Base-by-base conservation (phyloP, 1,140 invertebrate genomes). In the Chymomyza costata region DNA sequence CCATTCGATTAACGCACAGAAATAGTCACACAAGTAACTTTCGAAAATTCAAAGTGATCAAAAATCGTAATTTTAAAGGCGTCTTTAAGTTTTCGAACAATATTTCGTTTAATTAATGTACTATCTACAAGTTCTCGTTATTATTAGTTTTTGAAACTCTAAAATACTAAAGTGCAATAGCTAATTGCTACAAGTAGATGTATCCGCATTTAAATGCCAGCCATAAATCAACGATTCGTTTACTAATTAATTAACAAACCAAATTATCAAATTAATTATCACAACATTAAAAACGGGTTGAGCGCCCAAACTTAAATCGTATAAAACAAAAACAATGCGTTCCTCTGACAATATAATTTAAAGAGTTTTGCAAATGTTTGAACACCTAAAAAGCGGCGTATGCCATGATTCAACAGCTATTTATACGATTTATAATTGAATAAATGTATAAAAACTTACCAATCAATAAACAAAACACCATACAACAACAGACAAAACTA, bases 251-350 rank as follows among this genome's bases (percentile, higher is more conserved):
- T 76, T 71, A 63, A 28, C 57, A 45, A 62, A 37, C 13, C 37
- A 47, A 80, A 64, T 58, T 71, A 71, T 78, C 57, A 71, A 71
- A 76, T 76, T 66, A 71, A 64, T 78, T 78, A 64, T 48, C 63
- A 80, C 73, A 56, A 64, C 59, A 80, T 78, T 78, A 80, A 59
- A 78, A 78, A 78, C 73, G 66, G 54, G 73, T 78, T 78, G 44
- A 63, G 56, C n/a, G n/a, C n/a, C n/a, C n/a, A n/a, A n/a, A n/a
- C 51, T 52, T 57, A 30, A 48, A 50, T 25, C 21, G 21, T 25
- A 15, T 34, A 25, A 41, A 38, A 59, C 17, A 13, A 52, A 15
- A 43, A 25, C 8, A 17, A 10, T 18, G 49, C 51, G 48, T 21
- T n/a, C n/a, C n/a, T n/a, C n/a, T n/a, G n/a, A n/a, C n/a, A n/a